A percentile compares a stretch with the other conserved stretches of the same genome.
phyloP scores from a whole-genome alignment of 2,797 vertebrate genomes.

The Enteromius anoplus region DNA sequence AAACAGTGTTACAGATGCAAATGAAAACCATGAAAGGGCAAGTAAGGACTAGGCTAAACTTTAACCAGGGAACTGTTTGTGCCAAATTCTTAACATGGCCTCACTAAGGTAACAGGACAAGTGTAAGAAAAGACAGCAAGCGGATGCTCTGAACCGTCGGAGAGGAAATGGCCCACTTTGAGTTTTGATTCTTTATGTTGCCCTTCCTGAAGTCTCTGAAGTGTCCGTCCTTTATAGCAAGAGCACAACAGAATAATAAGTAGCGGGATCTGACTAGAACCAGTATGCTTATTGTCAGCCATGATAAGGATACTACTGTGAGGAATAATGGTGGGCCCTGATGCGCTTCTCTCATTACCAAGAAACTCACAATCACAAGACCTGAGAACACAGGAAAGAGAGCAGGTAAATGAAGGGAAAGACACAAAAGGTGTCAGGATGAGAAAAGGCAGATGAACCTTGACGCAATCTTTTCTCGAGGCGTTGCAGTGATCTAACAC shows the following conservation, averaged over 20 bases:
- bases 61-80: constrained; percentile 5
- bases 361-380: not conserved
- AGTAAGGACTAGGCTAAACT: not conserved
- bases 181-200: not conserved
- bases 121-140: not conserved
- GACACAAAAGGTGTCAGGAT: constrained; percentile 21
- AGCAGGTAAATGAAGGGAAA: not conserved
- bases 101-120: not conserved
- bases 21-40: not conserved
- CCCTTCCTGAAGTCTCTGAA: not conserved
- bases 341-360: not conserved
- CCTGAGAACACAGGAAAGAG: not conserved
- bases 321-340: not conserved
- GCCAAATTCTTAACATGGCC: not conserved
- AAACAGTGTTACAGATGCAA: not conserved
- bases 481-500: not conserved
- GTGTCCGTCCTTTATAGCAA: not conserved
- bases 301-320: constrained; percentile 6
- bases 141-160: constrained; percentile 37
- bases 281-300: not conserved
- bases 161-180: constrained; percentile 50
- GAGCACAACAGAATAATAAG: constrained; percentile 13
- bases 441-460: not conserved
- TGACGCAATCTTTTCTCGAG: not conserved
- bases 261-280: not conserved